Percentiles rank a stretch among this genome's conserved stretches.
Evolutionary conservation across 2,113 vertebrate species (phyloP).

Genomic region (Stegastes partitus): DNA sequence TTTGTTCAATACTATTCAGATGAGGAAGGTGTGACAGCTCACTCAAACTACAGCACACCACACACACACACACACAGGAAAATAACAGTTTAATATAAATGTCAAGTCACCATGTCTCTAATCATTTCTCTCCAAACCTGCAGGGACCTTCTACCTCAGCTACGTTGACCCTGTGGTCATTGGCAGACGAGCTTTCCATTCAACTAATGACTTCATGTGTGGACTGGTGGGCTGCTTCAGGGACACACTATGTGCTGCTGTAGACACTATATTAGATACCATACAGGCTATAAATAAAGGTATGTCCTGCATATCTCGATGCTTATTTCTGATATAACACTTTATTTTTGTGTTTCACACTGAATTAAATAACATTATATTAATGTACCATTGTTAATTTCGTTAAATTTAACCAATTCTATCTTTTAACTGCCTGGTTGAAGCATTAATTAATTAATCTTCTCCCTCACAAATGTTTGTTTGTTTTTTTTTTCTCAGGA

Average conservation of each 20-base stretch:
- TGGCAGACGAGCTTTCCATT: conserved; percentile 73
- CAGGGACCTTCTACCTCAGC: conserved; percentile 79
- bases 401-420: background rate
- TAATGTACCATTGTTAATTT: background rate
- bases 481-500: conserved; percentile 59
- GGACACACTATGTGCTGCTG: conserved; percentile 51
- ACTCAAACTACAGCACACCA: background rate
- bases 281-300: conserved; percentile 62
- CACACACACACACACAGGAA: background rate
- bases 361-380: background rate
- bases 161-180: conserved; percentile 78
- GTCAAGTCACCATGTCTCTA: background rate
- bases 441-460: background rate
- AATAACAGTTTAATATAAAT: background rate
- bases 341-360: background rate
- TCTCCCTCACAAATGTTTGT: background rate
- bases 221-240: conserved; percentile 35
- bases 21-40: conserved; percentile 69
- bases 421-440: background rate
- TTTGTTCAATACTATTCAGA: conserved; percentile 77
- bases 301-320: conserved; percentile 21
- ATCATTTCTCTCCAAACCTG: background rate
- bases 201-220: conserved; percentile 60
- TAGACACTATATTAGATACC: conserved; percentile 50
- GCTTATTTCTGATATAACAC: background rate